Evolutionary conservation across 1,140 invertebrate genomes (phyloP), one percentile per base, ranked within the genome.

Genomic region (Orchestia grillus): DNA sequence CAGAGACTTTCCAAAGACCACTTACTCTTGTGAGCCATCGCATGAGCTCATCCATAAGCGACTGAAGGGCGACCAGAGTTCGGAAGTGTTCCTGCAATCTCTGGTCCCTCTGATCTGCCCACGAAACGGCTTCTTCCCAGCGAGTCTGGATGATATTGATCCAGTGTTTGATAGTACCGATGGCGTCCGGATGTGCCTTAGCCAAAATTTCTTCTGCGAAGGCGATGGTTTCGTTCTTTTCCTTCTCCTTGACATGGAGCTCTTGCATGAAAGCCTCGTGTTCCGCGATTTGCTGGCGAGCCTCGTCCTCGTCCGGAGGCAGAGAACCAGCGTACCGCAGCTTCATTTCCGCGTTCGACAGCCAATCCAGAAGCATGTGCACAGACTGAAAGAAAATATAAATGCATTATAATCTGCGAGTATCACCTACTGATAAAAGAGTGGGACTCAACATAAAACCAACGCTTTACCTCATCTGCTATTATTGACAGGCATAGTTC

Each of bases 121-220:
- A 99, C 97, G 98, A 98, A 95, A 98, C 98, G 6, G 98, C 98
- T 98, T 99, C 99, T 97, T 99, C 99, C 99, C 99, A 99, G 97
- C 99, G 98, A n/a, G 99, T 98, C 97, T 99, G 98, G 96, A 99
- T 99, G 96, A 99, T 99, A 0, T 99, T 99, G 94, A 99, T 99
- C 99, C 99, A 99, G 97, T 99, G 99, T 97, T 99, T 99, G 97
- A 99, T 99, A 41, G 99, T 99, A 53, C 98, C 98, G 40, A 99
- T 98, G 44, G 99, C 99, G 97, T 99, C 99, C 0, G 99, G 99
- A 98, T 99, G 99, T 92, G 99, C 98, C 97, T 99, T 99, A 53
- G 98, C 98, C 45, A 99, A 98, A 96, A 99, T 99, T 44, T 98
- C 98, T 97, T 99, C 98, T 0, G 99, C 99, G 57, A 99, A 98